Base-by-base conservation (phyloP, 1,140 invertebrate genomes). In the Leucophenga varia region DNA sequence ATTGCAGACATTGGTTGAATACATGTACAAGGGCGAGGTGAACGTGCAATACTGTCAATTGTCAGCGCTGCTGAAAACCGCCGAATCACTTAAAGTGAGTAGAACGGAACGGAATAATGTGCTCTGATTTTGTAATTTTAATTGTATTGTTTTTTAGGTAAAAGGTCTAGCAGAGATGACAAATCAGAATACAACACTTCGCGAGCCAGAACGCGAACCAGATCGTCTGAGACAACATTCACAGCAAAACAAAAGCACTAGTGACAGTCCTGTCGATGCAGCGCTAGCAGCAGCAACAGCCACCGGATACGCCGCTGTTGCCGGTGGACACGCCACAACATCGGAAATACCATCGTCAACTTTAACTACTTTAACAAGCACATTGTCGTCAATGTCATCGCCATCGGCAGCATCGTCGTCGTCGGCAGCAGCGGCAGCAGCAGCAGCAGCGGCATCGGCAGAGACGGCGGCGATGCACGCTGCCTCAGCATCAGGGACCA, bases 1-100 rank as follows among this genome's bases (percentile, higher is more conserved):
- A 79, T 83, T 95, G 74, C 84, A 90, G 75, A 92, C 90, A 57
- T 85, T 95, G 71, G 87, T 95, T 73, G 90, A 94, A 81, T 95
- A 94, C 84, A 96, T 95, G 91, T 95, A 95, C 84, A 90, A 91
- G 77, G 92, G 92, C 60, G 92, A 95, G 78, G 91, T 95, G 55
- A 93, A 91, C 84, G 90, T 95, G 58, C 89, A 93, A 77, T 91
- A 94, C 76, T 91, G 90, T 78, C 90, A 93, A 79, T 81, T 95
- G 64, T 89, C 89, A 61, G 88, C 89, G 56, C 83, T 95, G 60
- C 83, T 95, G 55, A 93, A 93, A 79, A 94, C 91, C 64, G 93
- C 93, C 56, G 91, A 94, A 80, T 93, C 90, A 74, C 83, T 95
- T 32, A 91, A 94, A 78, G 86, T 88, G 52, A 67, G 48, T 42